Evolutionary conservation across 2,888 invertebrate genomes (phyloP).

Genomic region (Dastarcus helophoroides): DNA sequence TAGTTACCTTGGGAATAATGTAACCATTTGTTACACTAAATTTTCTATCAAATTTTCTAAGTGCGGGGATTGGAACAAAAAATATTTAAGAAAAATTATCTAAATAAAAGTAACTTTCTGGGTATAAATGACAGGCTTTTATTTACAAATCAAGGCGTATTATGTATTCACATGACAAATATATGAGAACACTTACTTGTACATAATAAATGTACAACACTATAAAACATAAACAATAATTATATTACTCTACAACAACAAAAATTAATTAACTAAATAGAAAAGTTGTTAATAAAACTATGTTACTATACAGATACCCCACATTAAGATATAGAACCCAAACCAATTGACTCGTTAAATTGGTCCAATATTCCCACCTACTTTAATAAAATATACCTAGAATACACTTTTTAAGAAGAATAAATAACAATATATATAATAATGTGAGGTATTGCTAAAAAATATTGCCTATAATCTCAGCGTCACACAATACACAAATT

Average conservation of each 20-base stretch:
- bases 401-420: too few relatives aligned
- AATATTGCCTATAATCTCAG: not conserved
- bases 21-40: too few relatives aligned
- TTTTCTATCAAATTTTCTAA: too few relatives aligned
- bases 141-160: slow-evolving; percentile 34
- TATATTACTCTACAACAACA: slow-evolving; percentile 25
- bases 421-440: not conserved
- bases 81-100: too few relatives aligned
- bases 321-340: slow-evolving; percentile 18
- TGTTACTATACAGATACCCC: slow-evolving; percentile 16
- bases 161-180: slow-evolving; percentile 31
- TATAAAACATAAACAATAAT: slow-evolving; percentile 25
- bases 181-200: slow-evolving; percentile 23
- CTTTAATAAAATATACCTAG: too few relatives aligned
- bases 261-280: slow-evolving; percentile 22
- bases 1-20: too few relatives aligned
- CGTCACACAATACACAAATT: slow-evolving; percentile 1
- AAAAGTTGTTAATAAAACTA: slow-evolving; percentile 21
- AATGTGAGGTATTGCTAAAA: not conserved
- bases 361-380: too few relatives aligned
- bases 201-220: slow-evolving; percentile 23
- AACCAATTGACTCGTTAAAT: slow-evolving; percentile 8
- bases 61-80: too few relatives aligned
- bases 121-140: slow-evolving; percentile 31
- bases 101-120: too few relatives aligned